These are phyloP conservation scores for Odontamblyopus lacepedii DNA, from an alignment of 2,797 vertebrate genomes.

Conservation along the genomic window DNA sequence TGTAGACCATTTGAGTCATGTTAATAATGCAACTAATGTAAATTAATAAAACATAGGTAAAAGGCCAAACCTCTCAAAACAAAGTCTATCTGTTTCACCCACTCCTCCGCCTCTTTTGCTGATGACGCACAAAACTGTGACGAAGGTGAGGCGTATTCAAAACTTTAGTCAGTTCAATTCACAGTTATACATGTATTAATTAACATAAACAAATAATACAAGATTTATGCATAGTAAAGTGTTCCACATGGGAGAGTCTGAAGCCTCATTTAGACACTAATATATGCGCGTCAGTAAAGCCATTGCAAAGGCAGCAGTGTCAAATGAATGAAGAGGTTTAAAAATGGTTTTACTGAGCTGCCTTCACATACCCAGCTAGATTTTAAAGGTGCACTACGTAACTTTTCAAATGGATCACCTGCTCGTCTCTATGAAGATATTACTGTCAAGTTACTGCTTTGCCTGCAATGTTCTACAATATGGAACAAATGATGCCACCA, in stretches of 20 bases:
- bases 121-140: constrained; percentile 92
- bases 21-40: not conserved
- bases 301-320: constrained; percentile 46
- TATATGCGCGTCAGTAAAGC: constrained; percentile 43
- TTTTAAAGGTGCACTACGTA: constrained; percentile 14
- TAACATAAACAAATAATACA: constrained; percentile 72
- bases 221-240: constrained; percentile 66
- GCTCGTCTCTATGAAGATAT: too few species aligned
- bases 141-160: constrained; percentile 53
- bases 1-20: not conserved
- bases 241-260: constrained; percentile 51
- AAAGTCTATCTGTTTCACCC: constrained; percentile 92
- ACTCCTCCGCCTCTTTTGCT: constrained; percentile 90
- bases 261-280: constrained; percentile 50
- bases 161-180: constrained; percentile 51
- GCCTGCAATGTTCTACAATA: too few species aligned
- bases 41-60: constrained; percentile 8
- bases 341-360: constrained; percentile 47
- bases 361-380: constrained; percentile 25
- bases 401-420: constrained; percentile 15
- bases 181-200: constrained; percentile 57
- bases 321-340: constrained; percentile 50
- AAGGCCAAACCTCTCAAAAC: constrained; percentile 84
- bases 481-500: too few species aligned
- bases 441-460: too few species aligned